Evolutionary conservation across 2,888 invertebrate species (phyloP).

Genomic region (Trypoxylon attenuatum): DNA sequence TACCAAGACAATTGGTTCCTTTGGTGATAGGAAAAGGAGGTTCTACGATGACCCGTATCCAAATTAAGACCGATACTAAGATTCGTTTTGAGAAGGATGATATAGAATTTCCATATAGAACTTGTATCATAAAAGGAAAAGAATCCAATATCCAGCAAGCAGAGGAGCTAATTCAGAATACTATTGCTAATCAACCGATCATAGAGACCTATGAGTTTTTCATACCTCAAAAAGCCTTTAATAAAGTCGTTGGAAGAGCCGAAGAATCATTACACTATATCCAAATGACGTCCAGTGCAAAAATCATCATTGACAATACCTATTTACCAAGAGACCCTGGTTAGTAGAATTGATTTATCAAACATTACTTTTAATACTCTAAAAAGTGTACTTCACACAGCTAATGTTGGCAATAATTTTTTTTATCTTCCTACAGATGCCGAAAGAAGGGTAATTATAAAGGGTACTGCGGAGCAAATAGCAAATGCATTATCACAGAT

Average conservation of each 20-base stretch:
- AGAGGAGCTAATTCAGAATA: conserved; percentile 82
- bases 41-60: conserved; percentile 84
- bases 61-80: conserved; percentile 82
- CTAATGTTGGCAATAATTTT: no score
- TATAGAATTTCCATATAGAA: conserved; percentile 77
- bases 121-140: conserved; percentile 84
- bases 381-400: conserved; percentile 7
- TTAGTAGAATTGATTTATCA: conserved; percentile 28
- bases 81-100: conserved; percentile 76
- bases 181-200: conserved; percentile 81
- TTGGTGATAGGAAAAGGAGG: conserved; percentile 86
- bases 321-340: conserved; percentile 37
- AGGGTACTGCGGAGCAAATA: conserved; percentile 86
- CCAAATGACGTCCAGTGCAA: conserved; percentile 83
- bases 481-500: conserved; percentile 83
- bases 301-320: conserved; percentile 78
- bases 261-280: conserved; percentile 85
- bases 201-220: conserved; percentile 81
- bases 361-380: conserved; percentile 36
- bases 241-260: conserved; percentile 84
- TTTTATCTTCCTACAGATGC: conserved; percentile 53
- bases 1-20: conserved; percentile 81
- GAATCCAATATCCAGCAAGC: conserved; percentile 82
- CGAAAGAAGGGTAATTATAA: conserved; percentile 72
- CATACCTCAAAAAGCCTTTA: conserved; percentile 81